A percentile compares a stretch with the other conserved stretches of the same genome.
Evolutionary conservation across 2,888 invertebrate species (phyloP).

Genomic region (Dinocampus coccinellae): DNA sequence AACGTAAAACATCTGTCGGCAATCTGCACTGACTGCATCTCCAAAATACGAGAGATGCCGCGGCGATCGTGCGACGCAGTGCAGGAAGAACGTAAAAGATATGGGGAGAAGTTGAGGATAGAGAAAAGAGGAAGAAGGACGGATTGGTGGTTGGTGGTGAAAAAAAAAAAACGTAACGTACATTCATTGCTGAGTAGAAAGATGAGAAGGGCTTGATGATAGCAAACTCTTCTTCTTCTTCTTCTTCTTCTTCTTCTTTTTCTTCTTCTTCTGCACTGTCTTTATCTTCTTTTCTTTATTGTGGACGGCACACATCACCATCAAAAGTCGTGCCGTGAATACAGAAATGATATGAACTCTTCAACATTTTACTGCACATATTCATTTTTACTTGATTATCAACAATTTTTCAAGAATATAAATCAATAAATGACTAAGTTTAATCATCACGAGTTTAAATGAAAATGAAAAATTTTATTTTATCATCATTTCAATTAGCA

Average conservation of each 20-base stretch:
- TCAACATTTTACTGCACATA: too few relatives aligned
- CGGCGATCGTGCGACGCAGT: conserved; percentile 42
- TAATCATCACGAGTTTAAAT: too few relatives aligned
- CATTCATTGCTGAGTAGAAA: conserved; percentile 40
- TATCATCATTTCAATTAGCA: too few relatives aligned
- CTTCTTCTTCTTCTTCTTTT: neutral
- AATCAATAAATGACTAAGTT: too few relatives aligned
- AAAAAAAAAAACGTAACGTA: conserved; percentile 38
- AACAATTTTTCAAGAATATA: too few relatives aligned
- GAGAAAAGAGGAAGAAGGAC: conserved; percentile 39
- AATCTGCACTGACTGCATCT: conserved; percentile 55
- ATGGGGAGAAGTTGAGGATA: conserved; percentile 33
- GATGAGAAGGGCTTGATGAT: conserved; percentile 35
- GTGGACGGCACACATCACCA: too few relatives aligned
- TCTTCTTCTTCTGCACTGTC: conserved; percentile 9
- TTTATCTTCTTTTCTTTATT: too few relatives aligned
- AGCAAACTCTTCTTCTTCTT: neutral
- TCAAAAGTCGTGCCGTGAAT: too few relatives aligned
- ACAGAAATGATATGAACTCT: too few relatives aligned
- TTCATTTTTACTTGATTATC: too few relatives aligned
- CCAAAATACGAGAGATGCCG: conserved; percentile 49
- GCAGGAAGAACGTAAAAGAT: conserved; percentile 9
- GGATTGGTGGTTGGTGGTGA: conserved; percentile 21
- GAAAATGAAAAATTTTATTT: too few relatives aligned
- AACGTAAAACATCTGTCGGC: conserved; percentile 59